These are phyloP conservation scores for Malaclemys terrapin DNA, from an alignment of 2,113 vertebrate species.

Conservation along the genomic window DNA sequence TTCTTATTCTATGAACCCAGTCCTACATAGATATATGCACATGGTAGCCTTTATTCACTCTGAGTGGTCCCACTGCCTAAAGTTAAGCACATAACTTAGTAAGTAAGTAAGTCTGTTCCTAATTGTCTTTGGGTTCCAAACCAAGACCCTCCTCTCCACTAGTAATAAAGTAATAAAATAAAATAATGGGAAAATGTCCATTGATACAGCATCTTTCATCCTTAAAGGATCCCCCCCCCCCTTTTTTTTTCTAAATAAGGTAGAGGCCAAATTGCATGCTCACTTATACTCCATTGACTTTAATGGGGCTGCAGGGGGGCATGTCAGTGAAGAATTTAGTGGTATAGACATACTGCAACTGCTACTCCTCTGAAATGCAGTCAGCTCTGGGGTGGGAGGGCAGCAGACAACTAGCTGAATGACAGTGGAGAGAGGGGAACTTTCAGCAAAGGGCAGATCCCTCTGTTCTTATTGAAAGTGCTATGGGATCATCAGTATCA, in stretches of 20 bases:
- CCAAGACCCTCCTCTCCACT: background rate
- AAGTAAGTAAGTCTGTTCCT: background rate
- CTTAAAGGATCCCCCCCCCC: background rate
- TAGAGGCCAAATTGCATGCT: background rate
- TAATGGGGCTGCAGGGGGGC: fast-evolving
- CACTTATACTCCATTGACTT: background rate
- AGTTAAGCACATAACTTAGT: background rate
- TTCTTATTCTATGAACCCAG: background rate
- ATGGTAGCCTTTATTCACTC: background rate
- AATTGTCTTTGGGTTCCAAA: background rate
- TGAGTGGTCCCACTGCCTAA: fast-evolving
- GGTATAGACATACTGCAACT: background rate
- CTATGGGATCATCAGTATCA: background rate
- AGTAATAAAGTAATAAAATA: background rate
- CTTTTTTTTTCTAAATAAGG: background rate
- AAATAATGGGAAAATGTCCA: background rate
- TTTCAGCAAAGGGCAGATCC: background rate
- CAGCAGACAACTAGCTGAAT: background rate
- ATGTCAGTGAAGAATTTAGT: fast-evolving
- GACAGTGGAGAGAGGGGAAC: background rate
- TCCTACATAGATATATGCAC: background rate
- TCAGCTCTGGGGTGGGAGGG: fast-evolving
- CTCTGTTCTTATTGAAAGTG: background rate
- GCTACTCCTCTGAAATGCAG: fast-evolving
- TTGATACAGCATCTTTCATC: background rate